A percentile compares a stretch with the other conserved stretches of the same genome.
These are phyloP conservation scores for Antrozous pallidus DNA, from an alignment of 2,797 vertebrate species.

Conservation along the genomic window DNA sequence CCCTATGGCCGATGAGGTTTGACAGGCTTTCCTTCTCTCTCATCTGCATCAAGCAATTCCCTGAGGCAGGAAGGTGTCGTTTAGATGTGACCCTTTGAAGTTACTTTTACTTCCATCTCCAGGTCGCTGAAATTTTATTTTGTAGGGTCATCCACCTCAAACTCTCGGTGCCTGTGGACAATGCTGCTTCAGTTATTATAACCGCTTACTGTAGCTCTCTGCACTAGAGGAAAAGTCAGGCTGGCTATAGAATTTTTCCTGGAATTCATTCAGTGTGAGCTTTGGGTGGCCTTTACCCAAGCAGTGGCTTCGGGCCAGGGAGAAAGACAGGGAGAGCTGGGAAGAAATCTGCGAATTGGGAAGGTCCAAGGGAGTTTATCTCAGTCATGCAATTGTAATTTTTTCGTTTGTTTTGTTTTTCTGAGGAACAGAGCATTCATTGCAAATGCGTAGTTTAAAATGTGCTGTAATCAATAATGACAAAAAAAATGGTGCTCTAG, in stretches of 20 bases:
- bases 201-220: slow-evolving; percentile 36
- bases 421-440: neutral
- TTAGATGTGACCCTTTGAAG: slow-evolving; percentile 84
- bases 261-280: slow-evolving; percentile 60
- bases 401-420: slow-evolving; percentile 1
- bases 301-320: neutral
- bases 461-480: neutral
- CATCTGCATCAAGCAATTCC: slow-evolving; percentile 50
- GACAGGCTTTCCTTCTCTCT: slow-evolving; percentile 81
- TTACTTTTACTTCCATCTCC: slow-evolving; percentile 75
- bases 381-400: neutral
- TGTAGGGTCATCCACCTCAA: neutral
- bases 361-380: neutral
- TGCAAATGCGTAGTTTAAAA: neutral
- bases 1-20: slow-evolving; percentile 83
- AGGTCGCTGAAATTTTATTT: slow-evolving; percentile 30
- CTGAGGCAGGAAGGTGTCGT: slow-evolving; percentile 84
- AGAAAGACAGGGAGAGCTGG: neutral
- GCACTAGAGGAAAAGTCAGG: slow-evolving; percentile 52
- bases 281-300: slow-evolving; percentile 49
- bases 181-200: slow-evolving; percentile 21
- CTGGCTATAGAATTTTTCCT: slow-evolving; percentile 42
- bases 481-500: neutral
- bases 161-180: neutral
- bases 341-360: slow-evolving; percentile 49